Evolutionary conservation across 2,797 vertebrate species (phyloP).

Genomic region (Thunnus albacares): DNA sequence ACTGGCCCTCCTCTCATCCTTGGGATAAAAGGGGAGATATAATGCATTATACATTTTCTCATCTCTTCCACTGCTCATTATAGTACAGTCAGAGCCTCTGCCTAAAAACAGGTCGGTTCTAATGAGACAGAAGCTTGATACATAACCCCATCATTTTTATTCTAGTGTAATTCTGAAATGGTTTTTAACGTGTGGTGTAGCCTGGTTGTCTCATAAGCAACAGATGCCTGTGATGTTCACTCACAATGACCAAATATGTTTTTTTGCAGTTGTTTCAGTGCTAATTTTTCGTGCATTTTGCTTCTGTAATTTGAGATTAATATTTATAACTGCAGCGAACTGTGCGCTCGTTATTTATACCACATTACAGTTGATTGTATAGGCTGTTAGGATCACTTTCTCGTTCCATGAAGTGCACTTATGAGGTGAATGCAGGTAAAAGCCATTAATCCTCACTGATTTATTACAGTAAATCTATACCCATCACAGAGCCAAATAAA

Average conservation of each 20-base stretch:
- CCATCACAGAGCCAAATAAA: conserved; percentile 18
- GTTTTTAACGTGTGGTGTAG: conserved; percentile 8
- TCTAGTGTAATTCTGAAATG: conserved; percentile 19
- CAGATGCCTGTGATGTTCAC: conserved; percentile 5
- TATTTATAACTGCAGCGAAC: conserved; percentile 49
- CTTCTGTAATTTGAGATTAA: conserved; percentile 39
- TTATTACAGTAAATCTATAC: conserved; percentile 27
- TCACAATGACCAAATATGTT: conserved; percentile 28
- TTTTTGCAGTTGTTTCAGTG: conserved; percentile 22
- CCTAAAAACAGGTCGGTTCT: conserved; percentile 65
- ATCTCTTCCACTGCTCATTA: conserved; percentile 74
- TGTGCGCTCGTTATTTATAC: conserved; percentile 54
- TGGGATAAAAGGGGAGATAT: conserved; percentile 71
- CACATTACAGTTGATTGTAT: conserved; percentile 39
- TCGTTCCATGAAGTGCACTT: conserved; percentile 34
- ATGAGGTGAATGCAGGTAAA: conserved; percentile 62
- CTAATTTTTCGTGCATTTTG: conserved; percentile 10
- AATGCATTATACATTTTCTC: conserved; percentile 75
- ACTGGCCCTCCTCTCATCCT: conserved; percentile 73
- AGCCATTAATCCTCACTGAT: conserved; percentile 30
- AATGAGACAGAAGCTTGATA: conserved; percentile 58
- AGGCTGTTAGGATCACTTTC: conserved; percentile 27
- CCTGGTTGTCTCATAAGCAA: conserved; percentile 1
- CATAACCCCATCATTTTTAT: conserved; percentile 49
- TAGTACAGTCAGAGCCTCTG: conserved; percentile 61